Base-by-base conservation (phyloP, 2,888 invertebrate species). In the Amblyjoppa fuscipennis region DNA sequence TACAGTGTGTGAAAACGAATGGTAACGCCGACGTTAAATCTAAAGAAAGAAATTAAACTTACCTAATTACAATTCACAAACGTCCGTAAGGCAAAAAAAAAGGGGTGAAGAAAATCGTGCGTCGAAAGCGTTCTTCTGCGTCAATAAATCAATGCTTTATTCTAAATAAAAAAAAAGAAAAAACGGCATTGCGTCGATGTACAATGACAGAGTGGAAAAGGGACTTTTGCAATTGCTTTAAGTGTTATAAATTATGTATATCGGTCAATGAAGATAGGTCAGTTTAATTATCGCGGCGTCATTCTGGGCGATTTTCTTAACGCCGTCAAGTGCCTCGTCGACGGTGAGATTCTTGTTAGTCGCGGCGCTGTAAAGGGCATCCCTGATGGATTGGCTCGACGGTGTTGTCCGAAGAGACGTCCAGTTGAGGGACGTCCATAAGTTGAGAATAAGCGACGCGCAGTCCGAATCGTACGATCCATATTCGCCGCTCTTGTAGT, bases 401-500 rank as follows among this genome's bases (percentile, higher is more conserved):
- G 97, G 94, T 0, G 97, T 97, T 75, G 95, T 95, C 71, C 98
- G 93, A 45, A 96, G 94, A 0, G 95, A 95, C 1, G 97, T 96
- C 80, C 96, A 93, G 0, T 97, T 97, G 7, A 98, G 92, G 0
- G 96, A 96, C 0, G 96, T 96, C 93, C 96, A 97, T 0, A 97
- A 95, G 64, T 97, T 95, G 74, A 98, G 96, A 90, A 97, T 95
- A 90, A 97, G 95, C 0, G 96, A 95, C 0, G 97, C 96, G 0
- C 96, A 95, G 5, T 97, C 97, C 0, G 94, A 91, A 83, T 95
- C 96, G 90, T 98, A 98, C 66, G 96, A 95, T 2, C 98, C 98
- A 88, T 95, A 98, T 94, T 98, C 98, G 9, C 97, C 97, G n/a
- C 96, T 96, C 91, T 97, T 97, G 94, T 97, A 98, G 91, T 98